Evolutionary conservation across 2,797 vertebrate genomes (phyloP).

Genomic region (Kryptopterus vitreolus): DNA sequence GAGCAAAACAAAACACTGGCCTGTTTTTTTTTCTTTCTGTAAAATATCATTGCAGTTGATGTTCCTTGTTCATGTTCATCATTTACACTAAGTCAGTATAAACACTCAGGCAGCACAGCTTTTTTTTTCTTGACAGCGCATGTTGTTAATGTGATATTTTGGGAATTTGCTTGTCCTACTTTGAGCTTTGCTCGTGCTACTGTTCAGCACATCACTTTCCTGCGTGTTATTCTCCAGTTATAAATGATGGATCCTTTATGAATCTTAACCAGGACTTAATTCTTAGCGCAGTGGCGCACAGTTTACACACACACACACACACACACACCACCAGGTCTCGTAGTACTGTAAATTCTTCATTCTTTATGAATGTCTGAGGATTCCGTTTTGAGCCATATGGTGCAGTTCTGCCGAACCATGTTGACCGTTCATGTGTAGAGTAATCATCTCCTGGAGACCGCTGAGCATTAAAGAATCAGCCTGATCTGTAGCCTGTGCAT

Average conservation of each 20-base stretch:
- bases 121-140: too few relatives aligned
- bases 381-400: slow-evolving; percentile 4
- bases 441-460: slow-evolving; percentile 23
- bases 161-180: slow-evolving; percentile 8
- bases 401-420: neutral
- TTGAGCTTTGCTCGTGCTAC: neutral
- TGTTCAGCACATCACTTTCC: neutral
- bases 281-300: neutral
- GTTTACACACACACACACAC: neutral
- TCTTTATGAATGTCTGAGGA: slow-evolving; percentile 4
- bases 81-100: too few relatives aligned
- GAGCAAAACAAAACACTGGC: too few relatives aligned
- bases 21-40: too few relatives aligned
- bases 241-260: neutral
- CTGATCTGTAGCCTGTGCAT: slow-evolving; percentile 7
- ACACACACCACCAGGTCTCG: neutral
- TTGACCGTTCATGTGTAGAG: neutral
- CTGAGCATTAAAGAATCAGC: slow-evolving; percentile 8
- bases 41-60: too few relatives aligned
- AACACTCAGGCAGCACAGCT: neutral
- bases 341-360: slow-evolving; percentile 16
- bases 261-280: slow-evolving; percentile 6
- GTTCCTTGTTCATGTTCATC: too few relatives aligned
- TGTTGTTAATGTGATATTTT: neutral
- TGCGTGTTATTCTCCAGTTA: neutral